Evolutionary conservation across 2,888 invertebrate genomes (phyloP).

Genomic region (Ophion ellenae): DNA sequence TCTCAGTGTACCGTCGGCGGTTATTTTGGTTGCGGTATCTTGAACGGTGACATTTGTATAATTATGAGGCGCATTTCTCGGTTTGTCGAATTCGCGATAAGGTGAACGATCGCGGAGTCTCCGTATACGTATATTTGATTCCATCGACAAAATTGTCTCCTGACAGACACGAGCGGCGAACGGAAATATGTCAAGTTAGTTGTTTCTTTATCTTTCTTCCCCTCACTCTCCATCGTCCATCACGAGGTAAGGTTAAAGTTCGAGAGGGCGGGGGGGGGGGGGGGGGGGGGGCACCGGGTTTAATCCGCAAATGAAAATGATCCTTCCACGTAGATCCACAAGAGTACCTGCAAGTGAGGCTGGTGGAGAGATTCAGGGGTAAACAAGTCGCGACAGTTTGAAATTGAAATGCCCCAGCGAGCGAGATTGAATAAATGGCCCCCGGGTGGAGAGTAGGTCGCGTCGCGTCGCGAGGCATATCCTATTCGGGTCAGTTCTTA

Average conservation of each 20-base stretch:
- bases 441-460: conserved; percentile 58
- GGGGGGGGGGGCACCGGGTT: neutral
- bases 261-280: neutral
- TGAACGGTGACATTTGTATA: too few species aligned
- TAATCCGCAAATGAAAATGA: conserved; percentile 54
- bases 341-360: neutral
- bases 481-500: conserved; percentile 63
- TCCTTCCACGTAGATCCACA: conserved; percentile 41
- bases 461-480: conserved; percentile 62
- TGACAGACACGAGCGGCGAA: neutral
- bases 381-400: conserved; percentile 62
- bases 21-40: too few species aligned
- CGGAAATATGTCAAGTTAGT: neutral
- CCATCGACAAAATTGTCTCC: conserved; percentile 18
- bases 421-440: conserved; percentile 68
- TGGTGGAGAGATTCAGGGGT: conserved; percentile 13
- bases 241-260: neutral
- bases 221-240: neutral
- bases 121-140: neutral
- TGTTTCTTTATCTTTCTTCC: neutral
- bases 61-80: neutral
- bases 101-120: too few species aligned
- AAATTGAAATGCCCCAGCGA: conserved; percentile 65
- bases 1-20: too few species aligned
- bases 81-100: too few species aligned